A percentile compares a stretch with the other conserved stretches of the same genome.
phyloP scores from a whole-genome alignment of 2,888 invertebrate species.

The Papilio demoleus region DNA sequence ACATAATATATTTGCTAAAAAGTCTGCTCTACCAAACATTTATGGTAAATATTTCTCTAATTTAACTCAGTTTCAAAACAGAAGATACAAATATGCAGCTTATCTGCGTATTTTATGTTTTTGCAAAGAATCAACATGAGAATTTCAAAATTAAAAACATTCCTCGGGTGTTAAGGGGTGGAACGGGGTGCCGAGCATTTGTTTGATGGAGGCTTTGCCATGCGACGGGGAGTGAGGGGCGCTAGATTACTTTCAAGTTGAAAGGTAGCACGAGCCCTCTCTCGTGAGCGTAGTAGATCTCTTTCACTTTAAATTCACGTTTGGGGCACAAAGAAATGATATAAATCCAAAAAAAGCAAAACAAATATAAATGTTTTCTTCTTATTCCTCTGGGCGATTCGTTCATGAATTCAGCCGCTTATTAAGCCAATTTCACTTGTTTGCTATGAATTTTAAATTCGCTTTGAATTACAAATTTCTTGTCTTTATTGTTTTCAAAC shows the following conservation, averaged over 20 bases:
- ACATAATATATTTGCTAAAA: conserved; percentile 89
- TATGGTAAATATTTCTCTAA: conserved; percentile 65
- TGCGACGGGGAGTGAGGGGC: conserved; percentile 75
- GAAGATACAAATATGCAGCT: conserved; percentile 60
- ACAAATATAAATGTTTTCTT: conserved; percentile 82
- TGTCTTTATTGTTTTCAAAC: conserved; percentile 63
- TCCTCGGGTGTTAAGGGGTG: conserved; percentile 81
- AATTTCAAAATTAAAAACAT: conserved; percentile 84
- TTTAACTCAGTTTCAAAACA: conserved; percentile 36
- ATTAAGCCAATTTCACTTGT: conserved; percentile 74
- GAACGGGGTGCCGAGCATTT: conserved; percentile 77
- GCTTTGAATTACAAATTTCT: conserved; percentile 52
- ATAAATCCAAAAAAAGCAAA: conserved; percentile 80
- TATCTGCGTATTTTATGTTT: conserved; percentile 72
- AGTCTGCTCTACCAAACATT: conserved; percentile 84
- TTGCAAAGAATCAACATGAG: conserved; percentile 79
- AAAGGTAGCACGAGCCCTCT: conserved; percentile 82
- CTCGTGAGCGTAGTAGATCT: conserved; percentile 81
- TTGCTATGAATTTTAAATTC: conserved; percentile 40
- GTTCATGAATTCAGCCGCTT: conserved; percentile 79
- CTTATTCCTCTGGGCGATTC: conserved; percentile 76
- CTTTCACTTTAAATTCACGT: conserved; percentile 83
- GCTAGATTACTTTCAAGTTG: conserved; percentile 84
- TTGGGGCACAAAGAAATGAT: conserved; percentile 82
- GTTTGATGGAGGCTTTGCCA: conserved; percentile 82